A percentile compares a stretch with the other conserved stretches of the same genome.
phyloP scores from a whole-genome alignment of 2,113 vertebrate species.

The Phylloscopus trochilus region DNA sequence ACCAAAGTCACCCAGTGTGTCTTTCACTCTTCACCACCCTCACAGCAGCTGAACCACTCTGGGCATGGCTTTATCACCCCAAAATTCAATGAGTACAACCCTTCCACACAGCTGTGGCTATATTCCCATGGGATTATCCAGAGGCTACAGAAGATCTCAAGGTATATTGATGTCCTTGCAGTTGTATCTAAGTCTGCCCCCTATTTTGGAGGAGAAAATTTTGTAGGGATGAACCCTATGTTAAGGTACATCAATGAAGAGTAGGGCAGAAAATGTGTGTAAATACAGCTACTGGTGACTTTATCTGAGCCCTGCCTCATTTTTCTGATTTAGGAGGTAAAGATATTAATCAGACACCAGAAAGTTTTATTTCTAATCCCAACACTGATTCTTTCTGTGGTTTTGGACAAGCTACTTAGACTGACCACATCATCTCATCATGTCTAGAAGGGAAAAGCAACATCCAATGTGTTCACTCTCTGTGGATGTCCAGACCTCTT shows the following conservation, averaged over 20 bases:
- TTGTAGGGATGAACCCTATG: neutral
- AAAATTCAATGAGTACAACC: neutral
- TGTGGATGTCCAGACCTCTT: neutral
- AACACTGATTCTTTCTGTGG: neutral
- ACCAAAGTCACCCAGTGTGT: neutral
- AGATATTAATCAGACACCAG: neutral
- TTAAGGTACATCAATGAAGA: neutral
- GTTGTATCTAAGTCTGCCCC: neutral
- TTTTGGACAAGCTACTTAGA: neutral
- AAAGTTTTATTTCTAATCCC: neutral
- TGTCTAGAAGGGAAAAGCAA: neutral
- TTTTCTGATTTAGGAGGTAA: neutral
- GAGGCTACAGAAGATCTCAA: neutral
- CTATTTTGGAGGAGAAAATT: neutral
- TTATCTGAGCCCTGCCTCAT: neutral
- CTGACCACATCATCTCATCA: accelerated
- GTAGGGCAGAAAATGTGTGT: neutral
- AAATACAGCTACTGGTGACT: neutral
- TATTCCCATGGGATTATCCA: neutral
- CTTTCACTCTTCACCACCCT: neutral
- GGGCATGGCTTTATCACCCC: neutral
- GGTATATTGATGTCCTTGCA: neutral
- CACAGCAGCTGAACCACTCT: neutral
- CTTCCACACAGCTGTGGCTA: neutral
- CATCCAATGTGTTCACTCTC: neutral